Percentiles rank a stretch among this genome's conserved stretches.
Conservation (phyloP, 2,888 invertebrate genomes). For the Priocnemis perturbator region DNA sequence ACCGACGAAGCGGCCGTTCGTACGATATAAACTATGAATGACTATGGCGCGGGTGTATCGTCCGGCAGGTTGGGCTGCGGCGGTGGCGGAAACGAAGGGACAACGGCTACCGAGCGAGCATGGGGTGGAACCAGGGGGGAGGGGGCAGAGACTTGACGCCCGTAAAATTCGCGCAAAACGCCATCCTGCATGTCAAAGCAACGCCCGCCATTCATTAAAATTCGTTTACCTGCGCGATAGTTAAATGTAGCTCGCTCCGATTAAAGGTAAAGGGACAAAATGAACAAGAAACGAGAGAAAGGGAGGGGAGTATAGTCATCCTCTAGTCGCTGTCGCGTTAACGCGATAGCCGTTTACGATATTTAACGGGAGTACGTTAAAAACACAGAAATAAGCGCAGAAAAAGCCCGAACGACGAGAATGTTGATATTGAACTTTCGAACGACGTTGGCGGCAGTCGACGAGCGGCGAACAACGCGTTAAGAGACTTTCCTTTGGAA, state of each 20-base stretch:
- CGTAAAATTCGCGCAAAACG: slow-evolving; percentile 60
- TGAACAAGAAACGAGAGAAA: background rate
- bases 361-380: too few relatives aligned
- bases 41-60: slow-evolving; percentile 51
- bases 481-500: too few relatives aligned
- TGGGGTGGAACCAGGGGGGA: slow-evolving; percentile 46
- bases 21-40: slow-evolving; percentile 58
- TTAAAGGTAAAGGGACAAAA: background rate
- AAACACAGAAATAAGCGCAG: too few relatives aligned
- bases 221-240: slow-evolving; percentile 74
- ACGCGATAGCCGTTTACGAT: too few relatives aligned
- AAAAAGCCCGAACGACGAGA: too few relatives aligned
- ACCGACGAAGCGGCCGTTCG: slow-evolving; percentile 31
- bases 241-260: background rate
- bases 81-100: slow-evolving; percentile 19
- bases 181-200: slow-evolving; percentile 49
- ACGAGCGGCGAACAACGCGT: too few relatives aligned
- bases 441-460: too few relatives aligned
- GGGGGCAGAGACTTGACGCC: slow-evolving; percentile 64
- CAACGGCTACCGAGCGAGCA: slow-evolving; percentile 23
- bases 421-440: too few relatives aligned
- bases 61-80: slow-evolving; percentile 30
- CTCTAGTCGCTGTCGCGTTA: too few relatives aligned
- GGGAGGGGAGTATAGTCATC: background rate
- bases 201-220: slow-evolving; percentile 76